Base-by-base conservation (phyloP, 1,140 invertebrate genomes). In the Drosophila navojoa region DNA sequence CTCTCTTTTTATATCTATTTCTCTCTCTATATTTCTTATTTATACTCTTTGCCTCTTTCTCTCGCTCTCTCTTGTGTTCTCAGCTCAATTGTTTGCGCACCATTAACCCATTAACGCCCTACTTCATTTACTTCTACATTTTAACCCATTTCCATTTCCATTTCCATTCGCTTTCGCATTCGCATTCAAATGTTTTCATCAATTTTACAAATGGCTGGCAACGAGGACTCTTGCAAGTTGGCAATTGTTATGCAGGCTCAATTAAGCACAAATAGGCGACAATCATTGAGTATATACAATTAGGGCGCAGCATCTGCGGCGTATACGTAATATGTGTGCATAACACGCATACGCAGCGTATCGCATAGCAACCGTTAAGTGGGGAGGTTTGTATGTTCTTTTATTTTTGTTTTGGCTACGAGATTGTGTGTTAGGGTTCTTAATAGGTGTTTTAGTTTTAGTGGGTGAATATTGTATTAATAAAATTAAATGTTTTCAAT, bases 1-100 rank as follows among this genome's bases (percentile, higher is more conserved):
- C 4, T 57, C 45, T 63, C 5, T 71, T 11, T 53, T 75, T 54
- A 1, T 19, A n/a, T 15, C 19, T 32, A 5, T 54, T 11, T 45
- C 2, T 54, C 42, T 66, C 5, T 74, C 11, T 55, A 15, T 62
- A n/a, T 60, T 7, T 47, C 13, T 54, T 61, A 52, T 76, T 45
- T 29, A 27, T n/a, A 58, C 58, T 52, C 38, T 40, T 40, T 52
- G 35, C 50, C 44, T 9, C 32, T 62, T 52, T 71, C 52, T 68
- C 29, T 62, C 40, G 49, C 61, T 54, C 72, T 54, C 72, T 60
- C 59, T 87, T 86, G 58, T 72, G 72, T 55, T 49, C 29, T 60
- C 71, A 63, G 72, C 79, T 71, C 61, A 58, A 71, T 86, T 87
- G 79, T 76, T 76, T 82, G 82, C 77, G 76, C 82, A 79, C 84